A percentile compares a stretch with the other conserved stretches of the same genome.
These are phyloP conservation scores for Hanleya hanleyi DNA, from an alignment of 2,888 invertebrate species.

Conservation along the genomic window DNA sequence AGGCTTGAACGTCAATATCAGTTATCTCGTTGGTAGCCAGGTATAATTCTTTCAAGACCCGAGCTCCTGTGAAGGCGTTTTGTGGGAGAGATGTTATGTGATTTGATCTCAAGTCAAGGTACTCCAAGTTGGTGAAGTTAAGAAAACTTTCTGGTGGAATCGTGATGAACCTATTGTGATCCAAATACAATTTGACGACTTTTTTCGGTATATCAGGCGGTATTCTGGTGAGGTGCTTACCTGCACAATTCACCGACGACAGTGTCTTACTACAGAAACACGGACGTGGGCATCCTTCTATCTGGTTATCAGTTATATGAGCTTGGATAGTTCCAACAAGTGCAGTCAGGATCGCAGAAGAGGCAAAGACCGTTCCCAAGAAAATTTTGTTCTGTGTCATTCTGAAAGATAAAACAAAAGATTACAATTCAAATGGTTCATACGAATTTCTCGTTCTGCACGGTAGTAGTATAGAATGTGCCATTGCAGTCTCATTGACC, in stretches of 20 bases:
- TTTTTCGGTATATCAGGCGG: slow-evolving; percentile 41
- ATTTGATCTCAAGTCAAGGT: slow-evolving; percentile 45
- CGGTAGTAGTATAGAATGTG: no score
- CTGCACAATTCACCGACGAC: slow-evolving; percentile 51
- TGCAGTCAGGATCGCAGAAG: no score
- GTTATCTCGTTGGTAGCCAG: slow-evolving; percentile 42
- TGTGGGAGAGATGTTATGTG: slow-evolving; percentile 31
- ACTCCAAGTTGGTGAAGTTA: slow-evolving; percentile 29
- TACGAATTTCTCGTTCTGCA: no score
- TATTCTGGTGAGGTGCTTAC: slow-evolving; percentile 38
- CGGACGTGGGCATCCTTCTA: background rate
- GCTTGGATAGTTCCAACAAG: no score
- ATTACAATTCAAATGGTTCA: no score
- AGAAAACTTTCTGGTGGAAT: slow-evolving; percentile 26
- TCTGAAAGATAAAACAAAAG: no score
- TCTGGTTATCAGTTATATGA: no score
- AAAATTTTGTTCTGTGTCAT: no score
- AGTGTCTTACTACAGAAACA: slow-evolving; percentile 51
- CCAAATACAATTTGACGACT: slow-evolving; percentile 45
- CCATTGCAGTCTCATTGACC: no score
- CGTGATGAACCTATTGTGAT: slow-evolving; percentile 39
- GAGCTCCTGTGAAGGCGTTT: slow-evolving; percentile 37
- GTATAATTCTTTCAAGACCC: slow-evolving; percentile 32
- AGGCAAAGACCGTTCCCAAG: no score
- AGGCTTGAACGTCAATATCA: slow-evolving; percentile 36